Percentiles rank a stretch among this genome's conserved stretches.
Conservation (phyloP, 2,797 vertebrate genomes). For the Parambassis ranga region DNA sequence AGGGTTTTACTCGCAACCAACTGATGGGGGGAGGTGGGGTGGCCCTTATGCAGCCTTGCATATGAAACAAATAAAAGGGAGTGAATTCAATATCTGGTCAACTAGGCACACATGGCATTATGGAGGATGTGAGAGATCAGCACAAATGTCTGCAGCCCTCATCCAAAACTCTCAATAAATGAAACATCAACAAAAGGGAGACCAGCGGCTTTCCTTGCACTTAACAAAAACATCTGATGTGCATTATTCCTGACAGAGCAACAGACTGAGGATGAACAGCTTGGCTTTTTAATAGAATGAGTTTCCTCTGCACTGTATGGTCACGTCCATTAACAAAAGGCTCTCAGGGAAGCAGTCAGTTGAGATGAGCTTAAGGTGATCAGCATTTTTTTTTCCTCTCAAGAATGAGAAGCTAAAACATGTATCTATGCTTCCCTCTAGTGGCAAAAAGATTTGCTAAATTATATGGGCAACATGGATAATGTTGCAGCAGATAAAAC, state of each 20-base stretch:
- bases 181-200: conserved; percentile 80
- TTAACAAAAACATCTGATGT: conserved; percentile 83
- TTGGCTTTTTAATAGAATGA: conserved; percentile 55
- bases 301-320: conserved; percentile 52
- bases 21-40: conserved; percentile 34
- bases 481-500: background rate
- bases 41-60: conserved; percentile 63
- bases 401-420: conserved; percentile 21
- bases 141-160: conserved; percentile 69
- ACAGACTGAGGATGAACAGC: conserved; percentile 68
- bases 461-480: background rate
- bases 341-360: conserved; percentile 42
- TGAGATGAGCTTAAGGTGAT: conserved; percentile 52
- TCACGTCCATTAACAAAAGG: conserved; percentile 58
- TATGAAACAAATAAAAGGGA: conserved; percentile 76
- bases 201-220: conserved; percentile 71
- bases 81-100: conserved; percentile 74
- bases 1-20: conserved; percentile 69
- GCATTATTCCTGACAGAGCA: conserved; percentile 76
- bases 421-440: conserved; percentile 68
- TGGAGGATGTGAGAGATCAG: conserved; percentile 79
- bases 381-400: background rate
- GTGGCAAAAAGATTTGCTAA: conserved; percentile 42
- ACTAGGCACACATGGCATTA: conserved; percentile 73
- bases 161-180: conserved; percentile 79